Base-by-base conservation (phyloP, 2,113 vertebrate genomes). In the Aythya baeri region DNA sequence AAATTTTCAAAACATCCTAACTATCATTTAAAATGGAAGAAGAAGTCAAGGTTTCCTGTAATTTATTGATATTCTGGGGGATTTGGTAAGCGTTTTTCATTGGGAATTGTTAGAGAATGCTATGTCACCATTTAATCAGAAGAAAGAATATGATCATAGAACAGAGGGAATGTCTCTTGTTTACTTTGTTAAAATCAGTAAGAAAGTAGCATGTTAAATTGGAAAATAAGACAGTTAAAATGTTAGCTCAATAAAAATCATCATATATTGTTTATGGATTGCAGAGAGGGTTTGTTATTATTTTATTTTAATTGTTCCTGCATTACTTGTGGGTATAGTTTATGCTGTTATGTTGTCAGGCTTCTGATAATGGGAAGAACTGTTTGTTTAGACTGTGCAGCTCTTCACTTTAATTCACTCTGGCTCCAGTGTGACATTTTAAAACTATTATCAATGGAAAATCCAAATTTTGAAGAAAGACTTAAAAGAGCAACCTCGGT, bases 381-480 rank as follows among this genome's bases (percentile, higher is more conserved):
- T 98, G 98, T 98, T 99, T 99, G 98, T 99, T 99, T 99, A 99
- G 99, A 99, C 99, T 99, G 95, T 98, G 97, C 97, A 98, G 97
- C 97, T 98, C 97, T 97, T 98, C 98, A 97, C 97, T 98, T 98
- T 99, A 99, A 99, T 99, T 99, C 98, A 96, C 98, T 93, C 96
- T 99, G 99, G 99, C 99, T 99, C 99, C 99, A 99, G 97, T 89
- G 97, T 99, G 98, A 99, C 98, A 99, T 98, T 98, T 98, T 98
- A 98, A 99, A 99, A 98, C 98, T 98, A 97, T 97, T 98, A 98
- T 98, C 98, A 98, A 98, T 98, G 97, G 98, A 98, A 98, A 98
- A 98, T 97, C 98, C 98, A 98, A 98, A 98, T 99, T 99, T 98
- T 97, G 96, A 98, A 98, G 97, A 98, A 98, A 97, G 96, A 97